A percentile compares a stretch with the other conserved stretches of the same genome.
phyloP scores from a whole-genome alignment of 2,113 vertebrate genomes.

The Pyxicephalus adspersus region DNA sequence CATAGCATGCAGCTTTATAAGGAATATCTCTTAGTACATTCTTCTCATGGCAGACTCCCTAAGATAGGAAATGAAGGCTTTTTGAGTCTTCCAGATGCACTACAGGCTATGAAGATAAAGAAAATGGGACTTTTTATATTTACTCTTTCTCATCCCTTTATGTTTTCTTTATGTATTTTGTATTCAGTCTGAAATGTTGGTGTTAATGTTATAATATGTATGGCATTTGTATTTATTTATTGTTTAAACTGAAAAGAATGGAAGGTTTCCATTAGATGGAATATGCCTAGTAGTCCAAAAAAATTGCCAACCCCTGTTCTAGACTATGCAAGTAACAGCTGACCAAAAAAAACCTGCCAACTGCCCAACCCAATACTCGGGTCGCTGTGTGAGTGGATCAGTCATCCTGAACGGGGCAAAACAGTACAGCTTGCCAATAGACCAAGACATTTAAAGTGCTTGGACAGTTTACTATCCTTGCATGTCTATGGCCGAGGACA shows the following conservation, averaged over 20 bases:
- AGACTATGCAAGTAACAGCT: no score
- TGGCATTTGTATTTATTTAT: conserved; percentile 1
- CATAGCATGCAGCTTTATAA: no score
- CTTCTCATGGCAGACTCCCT: conserved; percentile 19
- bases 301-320: conserved; percentile 27
- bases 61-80: conserved; percentile 24
- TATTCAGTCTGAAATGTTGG: conserved; percentile 24
- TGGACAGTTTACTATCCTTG: no score
- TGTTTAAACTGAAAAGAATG: conserved; percentile 45
- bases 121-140: conserved; percentile 27
- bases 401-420: no score
- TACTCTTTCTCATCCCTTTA: neutral
- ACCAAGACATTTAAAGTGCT: no score
- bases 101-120: conserved; percentile 13
- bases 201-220: conserved; percentile 10
- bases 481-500: no score
- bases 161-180: conserved; percentile 5
- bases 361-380: no score
- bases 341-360: no score
- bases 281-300: no score
- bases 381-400: no score
- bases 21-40: no score
- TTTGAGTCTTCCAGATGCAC: conserved; percentile 13
- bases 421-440: no score
- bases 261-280: conserved; percentile 43